Evolutionary conservation across 2,797 vertebrate genomes (phyloP), one percentile per base, ranked within the genome.

Genomic region (Sebastes iracundus): DNA sequence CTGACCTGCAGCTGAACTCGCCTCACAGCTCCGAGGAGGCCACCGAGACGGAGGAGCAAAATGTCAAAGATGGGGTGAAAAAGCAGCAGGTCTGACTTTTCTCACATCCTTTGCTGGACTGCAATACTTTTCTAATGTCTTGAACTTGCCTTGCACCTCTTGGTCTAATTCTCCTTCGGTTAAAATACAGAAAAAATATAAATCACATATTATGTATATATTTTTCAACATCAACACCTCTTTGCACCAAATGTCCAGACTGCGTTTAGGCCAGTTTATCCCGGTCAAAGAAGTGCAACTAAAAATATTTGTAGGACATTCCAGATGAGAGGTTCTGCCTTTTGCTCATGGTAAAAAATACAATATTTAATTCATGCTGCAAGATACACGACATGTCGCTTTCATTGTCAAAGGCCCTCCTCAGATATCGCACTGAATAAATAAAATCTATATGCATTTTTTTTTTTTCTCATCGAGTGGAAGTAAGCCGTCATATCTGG

Each of bases 1-100:
- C 62, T 86, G 90, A 93, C 87, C 92, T 62, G 33, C 69, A 23
- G 65, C 66, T 93, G 91, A 93, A 92, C 88, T 83, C 58, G 33
- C 59, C 80, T 84, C 75, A 71, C 85, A 87, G 83, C 87, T 88
- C 69, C 33, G 7, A 81, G 64, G n/a, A 82, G 66, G 69, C 75
- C 68, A 13, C 70, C 7, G 78, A 86, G 85, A 79, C 64, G 16
- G 55, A 62, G 79, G 79, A 71, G 72, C 75, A 38, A 84, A 79
- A 81, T 87, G 88, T 89, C 81, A 91, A 70, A 82, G 42, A 75
- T 3, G 65, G 16, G 77, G 7, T 56, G 60, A 73, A 86, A 79
- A 83, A 28, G 59, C 56, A 5, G 30, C 72, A 55, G 46, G n/a
- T 73, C 75, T 7, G 14, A 30, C 64, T 70, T 74, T 18, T 67